These are phyloP conservation scores for Disparrhopalites patrizii DNA, from an alignment of 2,888 invertebrate genomes.

Conservation along the genomic window DNA sequence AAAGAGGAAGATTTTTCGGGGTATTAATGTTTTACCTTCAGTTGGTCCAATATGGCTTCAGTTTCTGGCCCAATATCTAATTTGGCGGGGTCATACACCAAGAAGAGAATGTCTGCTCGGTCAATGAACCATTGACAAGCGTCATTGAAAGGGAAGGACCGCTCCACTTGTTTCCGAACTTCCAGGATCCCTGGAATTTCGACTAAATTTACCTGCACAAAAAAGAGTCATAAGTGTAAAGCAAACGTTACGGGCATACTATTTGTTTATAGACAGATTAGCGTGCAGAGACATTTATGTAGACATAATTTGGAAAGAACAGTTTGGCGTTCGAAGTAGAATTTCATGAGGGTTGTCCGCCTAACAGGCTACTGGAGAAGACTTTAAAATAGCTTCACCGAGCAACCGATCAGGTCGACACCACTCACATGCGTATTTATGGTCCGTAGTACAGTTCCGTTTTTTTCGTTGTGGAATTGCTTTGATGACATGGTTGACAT, in stretches of 20 bases:
- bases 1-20: not conserved
- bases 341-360: constrained; percentile 45
- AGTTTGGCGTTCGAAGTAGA: too few relatives aligned
- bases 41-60: constrained; percentile 88
- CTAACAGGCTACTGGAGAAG: constrained; percentile 52
- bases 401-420: constrained; percentile 50
- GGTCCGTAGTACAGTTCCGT: constrained; percentile 4
- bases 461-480: not conserved
- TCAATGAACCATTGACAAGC: constrained; percentile 98
- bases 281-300: not conserved
- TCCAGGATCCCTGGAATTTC: constrained; percentile 95
- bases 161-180: constrained; percentile 86
- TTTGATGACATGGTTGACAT: too few relatives aligned
- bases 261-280: not conserved
- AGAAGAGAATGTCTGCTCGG: constrained; percentile 89
- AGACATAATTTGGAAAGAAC: too few relatives aligned
- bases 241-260: not conserved
- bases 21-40: constrained; percentile 65
- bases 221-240: not conserved
- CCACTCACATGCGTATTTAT: constrained; percentile 36
- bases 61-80: constrained; percentile 92
- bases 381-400: constrained; percentile 48
- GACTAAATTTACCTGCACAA: constrained; percentile 78
- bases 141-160: constrained; percentile 90
- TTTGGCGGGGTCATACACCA: constrained; percentile 92